A percentile compares a stretch with the other conserved stretches of the same genome.
Conservation (phyloP, 1,140 invertebrate genomes). For the Reticulitermes speratus region DNA sequence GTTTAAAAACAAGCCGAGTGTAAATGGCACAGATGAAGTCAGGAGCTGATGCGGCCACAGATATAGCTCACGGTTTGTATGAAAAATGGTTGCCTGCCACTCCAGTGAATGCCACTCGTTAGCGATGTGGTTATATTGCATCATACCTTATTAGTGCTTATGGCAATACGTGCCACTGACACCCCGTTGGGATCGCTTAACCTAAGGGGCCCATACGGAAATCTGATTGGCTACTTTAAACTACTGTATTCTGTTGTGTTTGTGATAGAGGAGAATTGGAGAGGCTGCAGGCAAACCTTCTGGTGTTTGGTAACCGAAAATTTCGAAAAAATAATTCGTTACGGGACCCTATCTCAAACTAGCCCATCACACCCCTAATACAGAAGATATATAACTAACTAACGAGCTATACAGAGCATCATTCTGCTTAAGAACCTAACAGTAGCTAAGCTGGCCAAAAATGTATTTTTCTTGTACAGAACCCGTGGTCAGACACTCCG, state of each 20-base stretch:
- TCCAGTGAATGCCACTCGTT: neutral
- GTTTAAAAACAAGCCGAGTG: neutral
- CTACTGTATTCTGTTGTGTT: neutral
- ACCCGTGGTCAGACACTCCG: too few relatives aligned
- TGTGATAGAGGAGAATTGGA: too few relatives aligned
- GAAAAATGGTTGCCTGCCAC: neutral
- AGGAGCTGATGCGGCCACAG: neutral
- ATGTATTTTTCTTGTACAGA: too few relatives aligned
- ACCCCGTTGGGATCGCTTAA: neutral
- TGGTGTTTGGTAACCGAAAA: too few relatives aligned
- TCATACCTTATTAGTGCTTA: neutral
- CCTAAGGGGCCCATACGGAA: neutral
- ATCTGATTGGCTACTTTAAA: neutral
- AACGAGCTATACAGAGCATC: too few relatives aligned
- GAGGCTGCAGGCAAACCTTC: too few relatives aligned
- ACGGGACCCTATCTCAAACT: too few relatives aligned
- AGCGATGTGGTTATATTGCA: neutral
- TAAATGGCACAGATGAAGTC: neutral
- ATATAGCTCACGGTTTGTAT: neutral
- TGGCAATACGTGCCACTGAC: neutral
- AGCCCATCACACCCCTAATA: too few relatives aligned
- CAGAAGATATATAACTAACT: too few relatives aligned
- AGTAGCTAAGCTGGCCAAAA: too few relatives aligned
- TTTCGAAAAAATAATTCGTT: too few relatives aligned
- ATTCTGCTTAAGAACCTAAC: too few relatives aligned